These are phyloP conservation scores for Cryptus armator DNA, from an alignment of 2,888 invertebrate genomes.

Conservation along the genomic window DNA sequence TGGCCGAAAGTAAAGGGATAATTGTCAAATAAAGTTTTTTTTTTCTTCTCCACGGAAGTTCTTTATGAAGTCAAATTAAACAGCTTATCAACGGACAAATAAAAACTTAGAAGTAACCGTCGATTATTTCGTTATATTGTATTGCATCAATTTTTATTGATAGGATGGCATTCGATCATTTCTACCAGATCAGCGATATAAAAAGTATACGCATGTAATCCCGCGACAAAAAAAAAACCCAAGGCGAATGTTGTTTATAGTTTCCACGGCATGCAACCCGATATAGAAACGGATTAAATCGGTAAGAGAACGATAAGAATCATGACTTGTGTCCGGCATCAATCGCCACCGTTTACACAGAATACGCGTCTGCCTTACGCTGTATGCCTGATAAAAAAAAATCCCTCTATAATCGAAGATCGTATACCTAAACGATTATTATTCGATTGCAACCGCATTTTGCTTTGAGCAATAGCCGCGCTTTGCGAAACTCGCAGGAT, in stretches of 20 bases:
- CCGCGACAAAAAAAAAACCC: neutral
- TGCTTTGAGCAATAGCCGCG: neutral
- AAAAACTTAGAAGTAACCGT: too few relatives aligned
- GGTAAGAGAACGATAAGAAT: conserved; percentile 5
- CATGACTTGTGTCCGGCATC: neutral
- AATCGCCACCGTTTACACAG: neutral
- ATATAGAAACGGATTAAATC: conserved; percentile 23
- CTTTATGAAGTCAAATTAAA: too few relatives aligned
- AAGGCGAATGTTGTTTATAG: conserved; percentile 2
- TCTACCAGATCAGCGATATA: neutral
- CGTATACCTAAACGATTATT: neutral
- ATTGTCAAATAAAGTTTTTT: too few relatives aligned
- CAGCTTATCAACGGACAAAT: too few relatives aligned
- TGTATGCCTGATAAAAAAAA: neutral
- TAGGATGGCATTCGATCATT: neutral
- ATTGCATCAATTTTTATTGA: neutral
- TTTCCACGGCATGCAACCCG: neutral
- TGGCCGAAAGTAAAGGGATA: too few relatives aligned
- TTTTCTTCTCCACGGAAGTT: too few relatives aligned
- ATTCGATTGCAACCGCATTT: neutral
- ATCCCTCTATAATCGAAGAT: neutral
- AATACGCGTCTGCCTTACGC: neutral
- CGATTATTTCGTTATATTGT: too few relatives aligned
- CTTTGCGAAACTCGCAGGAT: neutral
- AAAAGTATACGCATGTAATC: neutral